These are phyloP conservation scores for Oxygymnocypris stewartii DNA, from an alignment of 2,113 vertebrate genomes.

Conservation along the genomic window DNA sequence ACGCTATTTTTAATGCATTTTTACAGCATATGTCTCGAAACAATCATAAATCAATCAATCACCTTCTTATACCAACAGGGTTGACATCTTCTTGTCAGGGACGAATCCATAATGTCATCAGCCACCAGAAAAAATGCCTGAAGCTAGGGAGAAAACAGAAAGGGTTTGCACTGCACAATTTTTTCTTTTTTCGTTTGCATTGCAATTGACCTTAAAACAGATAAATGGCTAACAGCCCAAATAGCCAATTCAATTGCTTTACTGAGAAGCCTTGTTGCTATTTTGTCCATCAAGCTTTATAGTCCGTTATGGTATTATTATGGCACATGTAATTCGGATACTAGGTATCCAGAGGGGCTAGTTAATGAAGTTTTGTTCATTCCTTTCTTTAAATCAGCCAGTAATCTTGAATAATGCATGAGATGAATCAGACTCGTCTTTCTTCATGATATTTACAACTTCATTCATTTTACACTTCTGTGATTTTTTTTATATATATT, in stretches of 20 bases:
- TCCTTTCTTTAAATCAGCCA: background rate
- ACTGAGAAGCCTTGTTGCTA: background rate
- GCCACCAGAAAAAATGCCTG: constrained; percentile 90
- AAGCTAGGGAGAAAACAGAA: constrained; percentile 72
- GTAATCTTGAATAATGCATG: background rate
- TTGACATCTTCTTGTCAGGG: constrained; percentile 85
- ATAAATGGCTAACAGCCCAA: background rate
- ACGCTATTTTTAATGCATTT: background rate
- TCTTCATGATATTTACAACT: too few relatives aligned
- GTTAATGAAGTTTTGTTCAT: background rate
- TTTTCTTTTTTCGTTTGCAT: background rate
- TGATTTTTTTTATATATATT: too few relatives aligned
- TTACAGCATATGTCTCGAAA: background rate
- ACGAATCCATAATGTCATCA: constrained; percentile 94
- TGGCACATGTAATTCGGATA: background rate
- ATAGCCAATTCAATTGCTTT: background rate
- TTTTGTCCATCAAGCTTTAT: background rate
- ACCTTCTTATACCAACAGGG: constrained; percentile 95
- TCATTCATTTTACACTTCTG: too few relatives aligned
- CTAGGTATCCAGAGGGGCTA: background rate
- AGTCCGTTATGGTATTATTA: background rate
- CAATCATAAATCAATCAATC: constrained; percentile 5
- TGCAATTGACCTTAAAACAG: background rate
- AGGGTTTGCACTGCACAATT: background rate
- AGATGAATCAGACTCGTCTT: too few relatives aligned